Percentiles rank a stretch among this genome's conserved stretches.
phyloP scores from a whole-genome alignment of 2,797 vertebrate species.

The Clarias laeviceps region DNA sequence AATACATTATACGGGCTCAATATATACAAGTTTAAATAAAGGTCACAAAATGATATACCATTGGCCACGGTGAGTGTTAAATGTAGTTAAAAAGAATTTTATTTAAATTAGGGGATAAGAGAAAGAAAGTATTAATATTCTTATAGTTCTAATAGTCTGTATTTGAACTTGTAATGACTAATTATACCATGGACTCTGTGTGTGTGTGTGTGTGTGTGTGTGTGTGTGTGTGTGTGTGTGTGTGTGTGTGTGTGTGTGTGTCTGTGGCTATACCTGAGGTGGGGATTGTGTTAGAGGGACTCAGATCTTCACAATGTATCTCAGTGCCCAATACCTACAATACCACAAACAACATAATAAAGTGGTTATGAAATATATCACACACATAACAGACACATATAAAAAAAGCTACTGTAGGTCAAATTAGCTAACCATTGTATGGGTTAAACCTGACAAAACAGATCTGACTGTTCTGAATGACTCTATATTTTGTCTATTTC shows the following conservation, averaged over 20 bases:
- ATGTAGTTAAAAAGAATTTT: neutral
- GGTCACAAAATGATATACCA: neutral
- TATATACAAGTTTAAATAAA: neutral
- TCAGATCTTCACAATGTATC: conserved; percentile 19
- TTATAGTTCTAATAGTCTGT: too few species aligned
- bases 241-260: neutral
- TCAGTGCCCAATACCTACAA: conserved; percentile 37
- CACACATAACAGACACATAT: neutral
- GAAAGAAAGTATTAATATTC: neutral
- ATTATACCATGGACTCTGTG: neutral
- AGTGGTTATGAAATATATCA: neutral
- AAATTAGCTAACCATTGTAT: neutral
- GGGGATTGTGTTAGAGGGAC: conserved; percentile 31
- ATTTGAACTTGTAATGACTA: neutral
- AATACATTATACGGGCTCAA: neutral
- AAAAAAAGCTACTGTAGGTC: neutral
- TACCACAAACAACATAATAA: conserved; percentile 11
- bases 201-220: neutral
- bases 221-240: conserved; percentile 3
- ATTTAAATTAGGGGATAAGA: neutral
- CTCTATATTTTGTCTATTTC: neutral
- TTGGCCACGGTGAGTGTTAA: neutral
- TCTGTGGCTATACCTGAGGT: conserved; percentile 30
- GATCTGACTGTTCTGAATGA: neutral
- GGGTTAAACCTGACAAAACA: neutral